Evolutionary conservation across 1,140 invertebrate species (phyloP).

Genomic region (Papilio xuthus): DNA sequence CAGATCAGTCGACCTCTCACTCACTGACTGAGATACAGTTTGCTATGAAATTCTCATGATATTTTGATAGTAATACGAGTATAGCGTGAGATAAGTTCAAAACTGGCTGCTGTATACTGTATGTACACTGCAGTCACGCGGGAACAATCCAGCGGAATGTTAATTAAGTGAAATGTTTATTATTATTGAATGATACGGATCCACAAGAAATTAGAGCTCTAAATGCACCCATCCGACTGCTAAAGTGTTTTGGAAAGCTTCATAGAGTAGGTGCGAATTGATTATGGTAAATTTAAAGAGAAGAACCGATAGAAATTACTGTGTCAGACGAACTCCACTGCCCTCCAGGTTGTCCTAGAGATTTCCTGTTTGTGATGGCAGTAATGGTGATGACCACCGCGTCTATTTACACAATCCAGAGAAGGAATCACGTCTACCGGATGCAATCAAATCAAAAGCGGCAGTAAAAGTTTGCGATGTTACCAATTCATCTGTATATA

Average conservation of each 20-base stretch:
- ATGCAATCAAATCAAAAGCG: slow-evolving; percentile 3
- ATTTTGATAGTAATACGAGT: slow-evolving; percentile 11
- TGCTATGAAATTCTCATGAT: neutral
- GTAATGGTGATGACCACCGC: neutral
- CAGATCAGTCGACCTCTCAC: too few species aligned
- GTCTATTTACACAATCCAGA: neutral
- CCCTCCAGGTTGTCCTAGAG: too few species aligned
- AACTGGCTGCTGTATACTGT: neutral
- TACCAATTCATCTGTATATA: neutral
- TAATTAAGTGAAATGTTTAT: neutral
- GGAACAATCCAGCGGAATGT: neutral
- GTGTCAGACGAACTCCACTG: too few species aligned
- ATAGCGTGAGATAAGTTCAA: neutral
- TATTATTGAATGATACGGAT: neutral
- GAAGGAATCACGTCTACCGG: neutral
- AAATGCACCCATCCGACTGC: too few species aligned
- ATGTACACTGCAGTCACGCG: neutral
- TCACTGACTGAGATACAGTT: neutral
- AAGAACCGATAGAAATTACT: neutral
- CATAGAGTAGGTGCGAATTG: neutral
- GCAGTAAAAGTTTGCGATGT: slow-evolving; percentile 6
- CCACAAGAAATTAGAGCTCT: neutral
- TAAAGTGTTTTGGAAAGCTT: too few species aligned
- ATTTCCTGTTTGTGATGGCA: too few species aligned
- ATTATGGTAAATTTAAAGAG: neutral